Percentiles rank a stretch among this genome's conserved stretches.
phyloP scores from a whole-genome alignment of 2,888 invertebrate species.

The Muscina levida region DNA sequence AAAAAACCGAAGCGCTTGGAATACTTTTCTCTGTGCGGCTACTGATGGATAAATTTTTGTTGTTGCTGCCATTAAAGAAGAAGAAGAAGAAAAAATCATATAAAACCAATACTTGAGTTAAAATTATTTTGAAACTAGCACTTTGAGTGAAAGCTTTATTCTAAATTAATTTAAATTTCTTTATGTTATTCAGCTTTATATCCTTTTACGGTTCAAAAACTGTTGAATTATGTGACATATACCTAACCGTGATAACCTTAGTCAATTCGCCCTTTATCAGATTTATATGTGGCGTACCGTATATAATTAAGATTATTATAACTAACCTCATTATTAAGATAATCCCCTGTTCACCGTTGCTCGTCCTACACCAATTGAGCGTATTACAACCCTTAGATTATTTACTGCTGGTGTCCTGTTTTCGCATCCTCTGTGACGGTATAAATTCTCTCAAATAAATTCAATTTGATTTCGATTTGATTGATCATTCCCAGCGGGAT shows the following conservation, averaged over 20 bases:
- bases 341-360: conserved; percentile 35
- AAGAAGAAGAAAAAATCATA: too few relatives aligned
- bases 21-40: too few relatives aligned
- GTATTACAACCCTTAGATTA: conserved; percentile 54
- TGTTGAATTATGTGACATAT: neutral
- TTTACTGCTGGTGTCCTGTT: conserved; percentile 35
- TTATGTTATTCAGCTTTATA: neutral
- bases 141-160: too few relatives aligned
- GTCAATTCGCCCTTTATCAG: neutral
- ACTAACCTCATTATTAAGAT: conserved; percentile 37
- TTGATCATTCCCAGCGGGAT: conserved; percentile 80
- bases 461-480: conserved; percentile 75
- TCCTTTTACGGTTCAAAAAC: neutral
- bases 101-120: too few relatives aligned
- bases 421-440: conserved; percentile 19
- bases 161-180: too few relatives aligned
- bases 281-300: neutral
- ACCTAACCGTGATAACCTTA: neutral
- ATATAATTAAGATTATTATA: conserved; percentile 35
- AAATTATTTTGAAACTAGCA: too few relatives aligned
- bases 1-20: too few relatives aligned
- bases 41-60: too few relatives aligned
- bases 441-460: conserved; percentile 65
- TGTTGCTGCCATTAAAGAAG: too few relatives aligned
- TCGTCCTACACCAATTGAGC: neutral